These are phyloP conservation scores for Tholera decimalis DNA, from an alignment of 2,888 invertebrate genomes.

Conservation along the genomic window DNA sequence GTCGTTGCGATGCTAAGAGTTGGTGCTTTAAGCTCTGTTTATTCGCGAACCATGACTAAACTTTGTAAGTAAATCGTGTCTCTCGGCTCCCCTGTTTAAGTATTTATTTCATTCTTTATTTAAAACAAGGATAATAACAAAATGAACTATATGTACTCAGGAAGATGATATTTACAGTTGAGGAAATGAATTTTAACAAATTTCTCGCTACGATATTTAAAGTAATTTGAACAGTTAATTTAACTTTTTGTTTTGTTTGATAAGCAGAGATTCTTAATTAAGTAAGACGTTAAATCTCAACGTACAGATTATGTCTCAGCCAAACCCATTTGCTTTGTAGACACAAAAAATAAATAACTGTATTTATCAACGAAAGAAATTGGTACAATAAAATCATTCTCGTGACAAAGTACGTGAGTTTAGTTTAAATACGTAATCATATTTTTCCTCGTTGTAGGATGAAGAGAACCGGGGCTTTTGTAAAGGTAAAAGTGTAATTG, in stretches of 20 bases:
- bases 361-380: constrained; percentile 40
- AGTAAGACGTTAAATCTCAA: no score
- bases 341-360: constrained; percentile 8
- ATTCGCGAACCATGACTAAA: constrained; percentile 72
- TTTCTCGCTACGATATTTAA: background rate
- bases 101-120: constrained; percentile 61
- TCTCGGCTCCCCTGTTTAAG: constrained; percentile 50
- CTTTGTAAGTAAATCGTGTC: constrained; percentile 72
- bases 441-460: constrained; percentile 34
- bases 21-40: constrained; percentile 72
- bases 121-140: constrained; percentile 21
- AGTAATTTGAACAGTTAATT: background rate
- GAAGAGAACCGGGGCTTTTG: constrained; percentile 45
- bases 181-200: constrained; percentile 17
- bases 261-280: background rate
- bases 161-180: constrained; percentile 29
- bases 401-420: constrained; percentile 40
- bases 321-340: background rate
- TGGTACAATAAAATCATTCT: constrained; percentile 35
- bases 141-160: constrained; percentile 26
- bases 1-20: constrained; percentile 53
- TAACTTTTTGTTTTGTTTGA: constrained; percentile 2
- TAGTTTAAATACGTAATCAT: constrained; percentile 50
- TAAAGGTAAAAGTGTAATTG: constrained; percentile 65
- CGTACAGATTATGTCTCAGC: no score